Base-by-base conservation (phyloP, 1,140 invertebrate genomes). In the Diploscapter pachys region DNA sequence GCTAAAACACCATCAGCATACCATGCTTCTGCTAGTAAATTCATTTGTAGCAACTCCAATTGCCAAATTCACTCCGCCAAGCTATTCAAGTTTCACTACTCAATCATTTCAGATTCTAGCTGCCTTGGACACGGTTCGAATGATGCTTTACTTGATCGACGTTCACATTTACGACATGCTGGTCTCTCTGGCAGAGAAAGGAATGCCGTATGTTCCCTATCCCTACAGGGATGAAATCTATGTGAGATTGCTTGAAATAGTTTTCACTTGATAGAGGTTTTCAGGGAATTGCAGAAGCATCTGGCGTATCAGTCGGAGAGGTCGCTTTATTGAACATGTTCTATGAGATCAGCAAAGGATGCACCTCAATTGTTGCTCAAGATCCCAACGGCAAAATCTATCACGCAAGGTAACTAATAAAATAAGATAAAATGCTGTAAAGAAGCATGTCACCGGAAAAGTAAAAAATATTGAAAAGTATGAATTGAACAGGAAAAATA, bases 321-420 rank as follows among this genome's bases (percentile, higher is more conserved):
- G 80, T 89, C 63, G 85, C 87, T 8, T 78, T 89, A 51, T 89
- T 88, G 80, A 90, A 90, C 77, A 84, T 90, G 31, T 89, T 90
- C 83, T 90, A 90, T 80, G 89, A 90, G 82, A 80, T 89, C 50
- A 89, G 89, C 73, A 87, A 88, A 50, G 82, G 89, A 3, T 90
- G 89, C 78, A 90, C 89, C 2, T 89, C 89, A 8, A 88, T 90
- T 55, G 83, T 90, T 4, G 86, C 88, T 55, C 82, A 89, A 80
- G 86, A 86, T 71, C 71, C 76, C 6, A 55, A 69, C 6, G 64
- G 64, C 5, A 74, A 74, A 50, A 13, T 74, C n/a, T 74, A 74
- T 69, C 73, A 74, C 61, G 73, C 73, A 0, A 55, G 63, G 63
- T 65, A 65, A 31, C 31, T 31, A 31, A 31, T n/a, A 31, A 31